phyloP scores from a whole-genome alignment of 1,140 invertebrate genomes.

The Leptoteleia sp. region DNA sequence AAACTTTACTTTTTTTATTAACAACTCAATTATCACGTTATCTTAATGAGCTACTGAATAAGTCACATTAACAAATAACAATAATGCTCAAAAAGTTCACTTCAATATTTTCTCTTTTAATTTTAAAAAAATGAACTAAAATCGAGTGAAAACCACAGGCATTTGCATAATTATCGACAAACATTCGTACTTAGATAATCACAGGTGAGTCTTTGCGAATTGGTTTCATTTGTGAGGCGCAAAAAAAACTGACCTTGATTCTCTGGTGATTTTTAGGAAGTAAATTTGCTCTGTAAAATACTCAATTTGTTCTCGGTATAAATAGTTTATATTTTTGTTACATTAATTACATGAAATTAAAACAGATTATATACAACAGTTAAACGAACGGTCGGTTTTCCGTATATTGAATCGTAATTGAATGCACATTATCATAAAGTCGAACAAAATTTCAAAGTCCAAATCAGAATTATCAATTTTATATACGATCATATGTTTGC shows the following conservation, averaged over 20 bases:
- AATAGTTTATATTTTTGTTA: constrained; percentile 66
- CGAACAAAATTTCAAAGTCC: constrained; percentile 21
- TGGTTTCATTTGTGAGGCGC: constrained; percentile 3
- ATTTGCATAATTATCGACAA: constrained; percentile 22
- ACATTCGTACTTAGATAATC: constrained; percentile 31
- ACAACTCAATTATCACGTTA: too few species aligned
- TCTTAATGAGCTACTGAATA: too few species aligned
- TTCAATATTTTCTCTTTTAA: too few species aligned
- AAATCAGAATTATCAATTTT: constrained; percentile 48
- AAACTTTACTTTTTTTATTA: too few species aligned
- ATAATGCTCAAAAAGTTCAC: too few species aligned
- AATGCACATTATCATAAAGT: constrained; percentile 38
- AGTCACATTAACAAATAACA: too few species aligned
- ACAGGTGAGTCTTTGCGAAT: constrained; percentile 26
- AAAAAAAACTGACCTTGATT: constrained; percentile 26
- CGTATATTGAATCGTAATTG: constrained; percentile 31
- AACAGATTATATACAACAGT: constrained; percentile 64
- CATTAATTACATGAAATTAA: constrained; percentile 64
- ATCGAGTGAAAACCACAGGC: constrained; percentile 15
- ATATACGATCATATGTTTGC: constrained; percentile 13
- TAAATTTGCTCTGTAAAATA: constrained; percentile 62
- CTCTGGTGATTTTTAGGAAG: constrained; percentile 53
- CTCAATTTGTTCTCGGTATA: constrained; percentile 54
- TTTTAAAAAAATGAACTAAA: constrained; percentile 5
- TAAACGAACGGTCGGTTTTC: constrained; percentile 51